phyloP scores from a whole-genome alignment of 2,797 vertebrate genomes.

The Anguilla obscura region DNA sequence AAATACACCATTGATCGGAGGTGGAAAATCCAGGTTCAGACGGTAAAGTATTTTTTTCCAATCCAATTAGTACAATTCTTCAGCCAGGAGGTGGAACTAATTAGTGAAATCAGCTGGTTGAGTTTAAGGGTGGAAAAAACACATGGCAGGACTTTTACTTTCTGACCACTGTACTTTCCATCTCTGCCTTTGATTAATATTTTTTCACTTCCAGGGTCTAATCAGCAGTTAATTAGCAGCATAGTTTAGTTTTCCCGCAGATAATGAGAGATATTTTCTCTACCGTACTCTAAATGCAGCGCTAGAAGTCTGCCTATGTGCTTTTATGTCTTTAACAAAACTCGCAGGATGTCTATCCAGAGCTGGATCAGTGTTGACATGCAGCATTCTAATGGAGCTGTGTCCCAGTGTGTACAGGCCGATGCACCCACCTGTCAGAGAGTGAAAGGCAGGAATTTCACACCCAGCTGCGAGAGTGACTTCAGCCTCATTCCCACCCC shows the following conservation, averaged over 20 bases:
- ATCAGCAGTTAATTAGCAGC: too few species aligned
- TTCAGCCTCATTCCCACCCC: conserved; percentile 31
- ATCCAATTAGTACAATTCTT: too few species aligned
- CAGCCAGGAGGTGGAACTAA: too few species aligned
- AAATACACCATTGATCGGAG: neutral
- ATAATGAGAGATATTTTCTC: neutral
- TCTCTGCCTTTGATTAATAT: neutral
- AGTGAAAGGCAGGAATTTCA: conserved; percentile 51
- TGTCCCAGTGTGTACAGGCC: conserved; percentile 11
- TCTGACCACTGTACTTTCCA: too few species aligned
- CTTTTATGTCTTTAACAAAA: neutral
- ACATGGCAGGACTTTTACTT: too few species aligned
- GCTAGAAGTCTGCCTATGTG: neutral
- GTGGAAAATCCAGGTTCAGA: too few species aligned
- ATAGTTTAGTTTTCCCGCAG: too few species aligned
- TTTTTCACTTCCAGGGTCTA: neutral
- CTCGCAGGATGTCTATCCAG: neutral
- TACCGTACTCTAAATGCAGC: neutral
- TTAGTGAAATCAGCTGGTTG: too few species aligned
- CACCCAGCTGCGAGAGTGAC: conserved; percentile 48
- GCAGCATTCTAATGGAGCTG: conserved; percentile 27
- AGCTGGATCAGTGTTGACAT: conserved; percentile 35
- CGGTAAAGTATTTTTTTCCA: too few species aligned
- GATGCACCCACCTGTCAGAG: conserved; percentile 24
- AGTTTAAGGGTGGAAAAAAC: too few species aligned